A percentile compares a stretch with the other conserved stretches of the same genome.
Evolutionary conservation across 1,140 invertebrate genomes (phyloP).

Genomic region (Fopius arisanus): DNA sequence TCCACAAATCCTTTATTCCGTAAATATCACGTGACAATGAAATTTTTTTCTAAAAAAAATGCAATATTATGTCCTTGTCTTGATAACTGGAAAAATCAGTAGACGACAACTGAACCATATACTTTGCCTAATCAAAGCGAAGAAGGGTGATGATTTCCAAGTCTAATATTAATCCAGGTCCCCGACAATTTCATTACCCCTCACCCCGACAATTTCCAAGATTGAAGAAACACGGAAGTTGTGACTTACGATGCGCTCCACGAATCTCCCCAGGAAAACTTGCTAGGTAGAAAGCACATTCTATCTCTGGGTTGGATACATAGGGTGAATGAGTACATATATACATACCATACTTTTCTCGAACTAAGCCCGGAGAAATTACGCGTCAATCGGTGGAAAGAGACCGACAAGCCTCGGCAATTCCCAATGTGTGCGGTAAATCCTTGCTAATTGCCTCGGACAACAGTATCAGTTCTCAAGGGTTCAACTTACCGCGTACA

Average conservation of each 20-base stretch:
- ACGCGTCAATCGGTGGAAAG: conserved; percentile 21
- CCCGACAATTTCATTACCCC: not conserved
- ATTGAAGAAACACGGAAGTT: not conserved
- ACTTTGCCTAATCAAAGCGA: too few species aligned
- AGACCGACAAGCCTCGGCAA: not conserved
- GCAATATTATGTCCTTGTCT: too few species aligned
- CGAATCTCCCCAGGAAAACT: not conserved
- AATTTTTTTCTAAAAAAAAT: too few species aligned
- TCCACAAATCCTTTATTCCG: too few species aligned
- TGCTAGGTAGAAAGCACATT: not conserved
- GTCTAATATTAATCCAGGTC: not conserved
- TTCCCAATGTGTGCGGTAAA: conserved; percentile 37
- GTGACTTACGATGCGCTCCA: too few species aligned
- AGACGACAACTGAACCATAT: too few species aligned
- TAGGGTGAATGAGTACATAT: not conserved
- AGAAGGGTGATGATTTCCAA: too few species aligned
- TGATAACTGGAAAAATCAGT: too few species aligned
- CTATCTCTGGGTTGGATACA: not conserved
- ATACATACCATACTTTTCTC: not conserved
- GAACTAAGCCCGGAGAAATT: conserved; percentile 12
- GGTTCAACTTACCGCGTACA: conserved; percentile 1
- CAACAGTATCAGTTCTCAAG: conserved; percentile 33
- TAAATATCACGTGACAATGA: too few species aligned
- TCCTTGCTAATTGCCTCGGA: conserved; percentile 45
- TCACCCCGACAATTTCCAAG: not conserved